Evolutionary conservation across 1,140 invertebrate species (phyloP).

Genomic region (Drosophila teissieri): DNA sequence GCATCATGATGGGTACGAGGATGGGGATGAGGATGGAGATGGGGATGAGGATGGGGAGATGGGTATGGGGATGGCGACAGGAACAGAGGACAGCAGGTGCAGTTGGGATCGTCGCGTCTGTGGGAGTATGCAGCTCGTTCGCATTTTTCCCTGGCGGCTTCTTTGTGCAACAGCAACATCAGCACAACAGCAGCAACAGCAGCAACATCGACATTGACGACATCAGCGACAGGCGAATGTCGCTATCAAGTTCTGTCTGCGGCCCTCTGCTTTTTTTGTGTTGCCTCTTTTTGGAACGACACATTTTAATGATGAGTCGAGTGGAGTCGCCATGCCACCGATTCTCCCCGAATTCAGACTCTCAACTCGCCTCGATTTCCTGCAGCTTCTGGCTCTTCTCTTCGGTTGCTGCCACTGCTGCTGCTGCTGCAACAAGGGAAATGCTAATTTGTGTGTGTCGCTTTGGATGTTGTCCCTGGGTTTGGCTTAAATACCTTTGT

Average conservation of each 20-base stretch:
- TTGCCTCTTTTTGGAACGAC: slow-evolving; percentile 57
- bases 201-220: slow-evolving; percentile 76
- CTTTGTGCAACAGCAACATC: slow-evolving; percentile 47
- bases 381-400: slow-evolving; percentile 13
- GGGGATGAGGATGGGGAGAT: slow-evolving; percentile 4
- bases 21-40: slow-evolving; percentile 18
- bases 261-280: slow-evolving; percentile 16
- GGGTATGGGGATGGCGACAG: slow-evolving; percentile 26
- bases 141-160: slow-evolving; percentile 73
- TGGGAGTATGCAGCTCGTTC: slow-evolving; percentile 78
- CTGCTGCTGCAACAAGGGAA: slow-evolving; percentile 71
- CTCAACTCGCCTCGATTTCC: slow-evolving; percentile 16
- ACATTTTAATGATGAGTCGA: slow-evolving; percentile 82
- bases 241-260: slow-evolving; percentile 71
- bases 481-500: slow-evolving; percentile 42
- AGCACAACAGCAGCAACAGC: slow-evolving; percentile 51
- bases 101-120: slow-evolving; percentile 46
- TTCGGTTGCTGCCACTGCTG: background rate
- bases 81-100: slow-evolving; percentile 56
- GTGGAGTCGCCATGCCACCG: slow-evolving; percentile 25
- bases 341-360: slow-evolving; percentile 59
- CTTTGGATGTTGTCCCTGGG: slow-evolving; percentile 53
- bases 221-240: slow-evolving; percentile 71
- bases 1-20: slow-evolving; percentile 7
- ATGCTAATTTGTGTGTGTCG: slow-evolving; percentile 81